Base-by-base conservation (phyloP, 2,113 vertebrate genomes). In the Rhineura floridana region DNA sequence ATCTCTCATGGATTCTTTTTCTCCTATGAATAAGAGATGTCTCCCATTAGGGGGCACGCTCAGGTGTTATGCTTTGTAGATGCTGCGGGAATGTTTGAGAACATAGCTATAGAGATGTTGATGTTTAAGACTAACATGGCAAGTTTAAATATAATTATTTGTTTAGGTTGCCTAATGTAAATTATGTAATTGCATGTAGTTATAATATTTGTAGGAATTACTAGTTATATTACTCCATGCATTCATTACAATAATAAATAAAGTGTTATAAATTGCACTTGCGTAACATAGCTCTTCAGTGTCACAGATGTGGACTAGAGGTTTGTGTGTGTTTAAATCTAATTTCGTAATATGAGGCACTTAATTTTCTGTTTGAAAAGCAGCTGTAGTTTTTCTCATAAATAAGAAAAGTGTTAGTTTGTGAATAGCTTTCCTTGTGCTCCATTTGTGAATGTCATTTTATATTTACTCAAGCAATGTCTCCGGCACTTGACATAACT, bases 121-220 rank as follows among this genome's bases (percentile, higher is more conserved):
- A 1, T 21, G 11, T 83, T 46, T 1, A 50, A 42, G 78, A 13
- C 50, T 52, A 92, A 77, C 10, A 70, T 79, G 91, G 63, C 25
- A 83, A 3, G 15, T 84, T 90, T 79, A 81, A 46, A 85, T 46
- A 65, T 7, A 25, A n/a, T 81, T 85, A 76, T 84, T 46, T 75
- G 0, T 42, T 87, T 70, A 76, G 75, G 0, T 62, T 83, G 42
- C 4, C 0, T 72, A 2, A 15, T 70, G 90, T 1, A 1, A 0
- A 2, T 4, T 89, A 9, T 78, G 84, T n/a, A 70, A 1, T 46
- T 75, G 0, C 11, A 55, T 44, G 81, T n/a, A 12, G 15, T 44
- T 86, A 81, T 2, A 0, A 7, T 85, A 19, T 85, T 92, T 91
- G 5, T 2, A 44, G n/a, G 33, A 46, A 65, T 46, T 1, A 0